phyloP scores from a whole-genome alignment of 2,888 invertebrate species.

The Amphipoea oculea region DNA sequence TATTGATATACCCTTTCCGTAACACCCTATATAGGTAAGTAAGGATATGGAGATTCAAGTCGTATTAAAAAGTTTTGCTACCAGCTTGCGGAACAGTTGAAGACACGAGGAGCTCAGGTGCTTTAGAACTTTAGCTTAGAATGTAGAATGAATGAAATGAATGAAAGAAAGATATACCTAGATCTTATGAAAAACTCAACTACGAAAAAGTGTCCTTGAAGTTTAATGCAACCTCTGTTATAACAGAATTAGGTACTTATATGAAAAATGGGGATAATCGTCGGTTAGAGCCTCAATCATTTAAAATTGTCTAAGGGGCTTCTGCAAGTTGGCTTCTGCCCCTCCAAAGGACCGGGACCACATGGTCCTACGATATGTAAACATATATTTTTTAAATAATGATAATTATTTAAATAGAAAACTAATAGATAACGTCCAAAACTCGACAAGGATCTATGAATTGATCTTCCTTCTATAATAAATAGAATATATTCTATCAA shows the following conservation, averaged over 20 bases:
- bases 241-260: too few species aligned
- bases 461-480: not conserved
- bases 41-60: not conserved
- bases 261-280: not conserved
- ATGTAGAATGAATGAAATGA: too few species aligned
- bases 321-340: not conserved
- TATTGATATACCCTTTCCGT: too few species aligned
- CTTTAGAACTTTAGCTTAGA: slow-evolving; percentile 10
- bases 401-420: too few species aligned
- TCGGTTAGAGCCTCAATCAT: not conserved
- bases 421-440: not conserved
- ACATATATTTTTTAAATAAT: not conserved
- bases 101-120: not conserved
- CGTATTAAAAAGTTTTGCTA: slow-evolving; percentile 9
- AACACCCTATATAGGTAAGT: too few species aligned
- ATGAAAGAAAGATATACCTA: too few species aligned
- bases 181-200: not conserved
- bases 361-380: not conserved
- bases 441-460: not conserved
- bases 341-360: not conserved
- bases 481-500: not conserved
- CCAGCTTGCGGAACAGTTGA: slow-evolving; percentile 5
- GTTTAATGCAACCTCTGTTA: not conserved
- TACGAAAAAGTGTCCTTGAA: not conserved
- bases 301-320: not conserved